Percentiles rank a stretch among this genome's conserved stretches.
phyloP scores from a whole-genome alignment of 2,888 invertebrate genomes.

The Melikaiella ostensackeni region DNA sequence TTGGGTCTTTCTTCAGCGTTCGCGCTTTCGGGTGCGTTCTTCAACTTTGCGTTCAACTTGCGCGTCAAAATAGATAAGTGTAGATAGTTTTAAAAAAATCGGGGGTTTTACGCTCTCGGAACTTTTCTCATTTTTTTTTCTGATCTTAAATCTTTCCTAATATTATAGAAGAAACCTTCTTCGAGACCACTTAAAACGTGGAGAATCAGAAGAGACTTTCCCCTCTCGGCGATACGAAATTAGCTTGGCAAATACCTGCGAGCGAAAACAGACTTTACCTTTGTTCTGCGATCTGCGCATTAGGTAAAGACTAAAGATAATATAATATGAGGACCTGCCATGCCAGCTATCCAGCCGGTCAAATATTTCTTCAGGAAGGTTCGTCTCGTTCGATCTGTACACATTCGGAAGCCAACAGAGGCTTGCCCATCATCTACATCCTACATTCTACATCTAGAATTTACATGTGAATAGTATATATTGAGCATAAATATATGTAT shows the following conservation, averaged over 20 bases:
- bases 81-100: no score
- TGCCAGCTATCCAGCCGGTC: neutral
- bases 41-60: no score
- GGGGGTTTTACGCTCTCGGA: no score
- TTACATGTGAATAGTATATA: conserved; percentile 28
- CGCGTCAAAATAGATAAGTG: no score
- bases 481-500: conserved; percentile 1
- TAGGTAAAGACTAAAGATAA: conserved; percentile 15
- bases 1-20: no score
- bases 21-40: no score
- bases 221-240: conserved; percentile 14
- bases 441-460: neutral
- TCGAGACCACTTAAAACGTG: neutral
- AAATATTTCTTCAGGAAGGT: conserved; percentile 40
- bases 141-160: neutral
- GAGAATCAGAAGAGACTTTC: conserved; percentile 2
- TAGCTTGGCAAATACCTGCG: conserved; percentile 37
- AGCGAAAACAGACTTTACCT: conserved; percentile 13
- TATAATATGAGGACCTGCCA: conserved; percentile 13
- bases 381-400: neutral
- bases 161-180: neutral
- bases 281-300: conserved; percentile 36
- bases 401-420: conserved; percentile 30
- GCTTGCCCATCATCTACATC: conserved; percentile 8
- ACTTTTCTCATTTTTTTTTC: no score